Percentiles rank a stretch among this genome's conserved stretches.
Conservation (phyloP, 2,113 vertebrate species). For the Archocentrus centrarchus region DNA sequence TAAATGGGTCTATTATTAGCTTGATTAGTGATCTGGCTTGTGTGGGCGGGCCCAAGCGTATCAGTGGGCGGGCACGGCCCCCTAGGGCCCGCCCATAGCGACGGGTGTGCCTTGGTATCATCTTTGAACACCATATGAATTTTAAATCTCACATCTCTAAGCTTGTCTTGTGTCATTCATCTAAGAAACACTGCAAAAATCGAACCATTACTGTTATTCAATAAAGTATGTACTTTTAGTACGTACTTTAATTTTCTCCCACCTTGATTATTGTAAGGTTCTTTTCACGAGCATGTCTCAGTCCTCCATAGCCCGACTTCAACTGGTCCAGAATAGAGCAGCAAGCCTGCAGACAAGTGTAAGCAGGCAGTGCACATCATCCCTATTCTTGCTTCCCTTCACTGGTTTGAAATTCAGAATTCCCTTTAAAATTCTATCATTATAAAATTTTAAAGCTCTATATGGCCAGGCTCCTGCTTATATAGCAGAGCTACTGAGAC, state of each 20-base stretch:
- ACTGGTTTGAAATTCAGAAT: conserved; percentile 1
- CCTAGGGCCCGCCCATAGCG: no score
- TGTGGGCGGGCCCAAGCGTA: no score
- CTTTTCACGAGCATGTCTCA: not conserved
- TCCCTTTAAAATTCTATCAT: not conserved
- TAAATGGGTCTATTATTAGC: no score
- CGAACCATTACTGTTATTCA: not conserved
- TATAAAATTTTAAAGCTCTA: not conserved
- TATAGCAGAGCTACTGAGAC: not conserved
- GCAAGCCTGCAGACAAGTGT: not conserved
- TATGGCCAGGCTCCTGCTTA: not conserved
- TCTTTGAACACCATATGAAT: not conserved
- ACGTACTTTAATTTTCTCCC: not conserved
- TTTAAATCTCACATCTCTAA: not conserved
- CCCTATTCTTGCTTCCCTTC: not conserved
- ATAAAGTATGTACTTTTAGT: not conserved
- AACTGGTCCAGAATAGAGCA: not conserved
- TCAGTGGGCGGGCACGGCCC: no score
- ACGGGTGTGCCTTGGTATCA: accelerated
- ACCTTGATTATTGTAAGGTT: not conserved
- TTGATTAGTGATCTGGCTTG: no score
- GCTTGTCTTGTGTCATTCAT: not conserved
- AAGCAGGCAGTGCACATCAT: not conserved
- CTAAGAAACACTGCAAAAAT: not conserved
- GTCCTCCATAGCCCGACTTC: not conserved